Base-by-base conservation (phyloP, 1,140 invertebrate species). In the Leucophenga varia region DNA sequence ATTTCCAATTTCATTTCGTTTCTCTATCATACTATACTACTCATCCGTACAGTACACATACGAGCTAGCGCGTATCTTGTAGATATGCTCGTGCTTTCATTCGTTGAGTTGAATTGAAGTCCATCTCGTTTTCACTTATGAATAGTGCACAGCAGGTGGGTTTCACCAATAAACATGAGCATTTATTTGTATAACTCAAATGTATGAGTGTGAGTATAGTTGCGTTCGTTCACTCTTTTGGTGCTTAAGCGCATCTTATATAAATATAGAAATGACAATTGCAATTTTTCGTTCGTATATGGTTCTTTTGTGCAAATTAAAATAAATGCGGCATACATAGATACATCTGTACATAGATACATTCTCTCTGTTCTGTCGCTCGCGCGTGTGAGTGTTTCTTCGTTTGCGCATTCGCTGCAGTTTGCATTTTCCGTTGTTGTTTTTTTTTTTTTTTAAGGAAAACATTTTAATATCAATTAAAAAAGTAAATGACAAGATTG, bases 391-490 rank as follows among this genome's bases (percentile, higher is more conserved):
- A 36, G 32, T 36, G n/a, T n/a, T n/a, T n/a, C 28, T 13, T 55
- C 57, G 59, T 63, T 52, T 67, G 63, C 63, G 63, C 63, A 67
- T 25, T 6, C 22, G 64, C 64, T 63, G 59, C 57, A 55, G 58
- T 48, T 53, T 40, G 35, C 20, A 17, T 20, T 44, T 45, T 39
- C 32, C 14, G 57, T 58, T 55, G 52, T 31, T 43, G 31, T n/a
- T 39, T 22, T 25, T 36, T 50, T 52, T 57, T 64, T 64, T 51
- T 59, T 64, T 64, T 64, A 64, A 60, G 56, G 63, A 65, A 67
- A 64, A 47, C 63, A 67, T 68, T 67, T 67, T 67, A 68, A 67
- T 67, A 68, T 67, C 63, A 67, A 68, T 67, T 67, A 67, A 67
- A 65, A 64, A 67, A 67, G 63, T 59, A 67, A 68, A 67, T 67